Base-by-base conservation (phyloP, 2,113 vertebrate genomes). In the Leuciscus idus region DNA sequence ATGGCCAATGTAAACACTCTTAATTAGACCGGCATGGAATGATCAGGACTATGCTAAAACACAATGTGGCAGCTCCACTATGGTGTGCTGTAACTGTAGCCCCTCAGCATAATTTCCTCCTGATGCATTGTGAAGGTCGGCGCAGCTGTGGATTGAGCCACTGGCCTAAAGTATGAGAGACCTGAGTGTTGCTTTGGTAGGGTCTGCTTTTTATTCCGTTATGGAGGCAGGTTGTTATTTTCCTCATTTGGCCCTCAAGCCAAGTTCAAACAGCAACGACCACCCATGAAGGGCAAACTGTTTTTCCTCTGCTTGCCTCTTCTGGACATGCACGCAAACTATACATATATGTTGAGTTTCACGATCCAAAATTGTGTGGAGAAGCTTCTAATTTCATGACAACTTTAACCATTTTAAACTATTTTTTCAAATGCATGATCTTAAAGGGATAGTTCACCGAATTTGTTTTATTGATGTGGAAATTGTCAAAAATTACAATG, bases 1-100 rank as follows among this genome's bases (percentile, higher is more conserved):
- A 92, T 92, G 89, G 81, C 91, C 86, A 90, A 86, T 88, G 84
- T 92, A 93, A 94, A 95, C 93, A 93, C 90, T 89, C 92, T 88
- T 94, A 94, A 94, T 93, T 92, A 92, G 91, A 89, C 90, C 87
- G 28, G 88, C 87, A 89, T 90, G 90, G 90, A 84, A 86, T 90
- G 92, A 86, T 93, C 91, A 90, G 89, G 81, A 11, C 90, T 79
- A 83, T 62, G 82, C 39, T 46, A 87, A 90, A 94, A 94, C 87
- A 2, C 66, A 88, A 90, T 90, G 88, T 93, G 93, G 93, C 93
- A 94, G 91, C 78, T 57, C 13, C 0, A 43, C 61, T 61, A 28
- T 50, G 70, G 50, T 80, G 6, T 36, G 19, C 72, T 52, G 90
- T 86, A 90, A 87, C 94, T 84, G 46, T 75, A 91, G 84, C 88